Evolutionary conservation across 2,797 vertebrate species (phyloP), one percentile per base, ranked within the genome.

Genomic region (Xenentodon cancila): DNA sequence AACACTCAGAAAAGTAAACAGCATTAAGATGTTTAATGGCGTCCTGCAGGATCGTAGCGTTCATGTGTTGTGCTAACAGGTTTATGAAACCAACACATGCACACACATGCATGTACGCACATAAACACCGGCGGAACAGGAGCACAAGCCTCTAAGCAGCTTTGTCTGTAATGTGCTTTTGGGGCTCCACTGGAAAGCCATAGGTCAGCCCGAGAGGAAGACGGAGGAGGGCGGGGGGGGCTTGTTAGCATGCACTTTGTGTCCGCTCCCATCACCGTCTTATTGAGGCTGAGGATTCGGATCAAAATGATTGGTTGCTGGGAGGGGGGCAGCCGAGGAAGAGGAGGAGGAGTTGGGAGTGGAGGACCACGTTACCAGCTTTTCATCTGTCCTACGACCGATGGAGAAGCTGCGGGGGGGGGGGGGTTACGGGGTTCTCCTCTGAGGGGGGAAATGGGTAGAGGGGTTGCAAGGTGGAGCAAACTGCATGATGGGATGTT

Each of bases 141-240:
- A 72, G 64, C 67, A 37, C 73, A 86, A 89, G 84, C 84, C 79
- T 84, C 89, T 89, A 92, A 91, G 88, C 81, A 84, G 89, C 86
- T 92, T 91, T 91, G 77, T 77, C 73, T 85, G 47, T 85, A 90
- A 91, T 89, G 86, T 83, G 90, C 87, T 90, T 89, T 84, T 84
- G 69, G 55, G 78, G 55, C 80, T 80, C 60, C 61, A 65, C 67
- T 73, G 68, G 72, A 73, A 84, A 79, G 80, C 75, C 74, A 85
- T 50, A 86, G 87, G 88, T 89, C 78, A 85, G 75, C 20, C 2
- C 20, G 73, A 64, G 75, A 50, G 66, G 64, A 71, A 72, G 69
- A 68, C 32, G 20, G 32, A 54, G 59, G 53, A 44, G 65, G 53
- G 7, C 59, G 53, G 22, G 53, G 43, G 9, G 54, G 34, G 75